Conservation (phyloP, 2,888 invertebrate species). For the Zygothrica quintamaculata region DNA sequence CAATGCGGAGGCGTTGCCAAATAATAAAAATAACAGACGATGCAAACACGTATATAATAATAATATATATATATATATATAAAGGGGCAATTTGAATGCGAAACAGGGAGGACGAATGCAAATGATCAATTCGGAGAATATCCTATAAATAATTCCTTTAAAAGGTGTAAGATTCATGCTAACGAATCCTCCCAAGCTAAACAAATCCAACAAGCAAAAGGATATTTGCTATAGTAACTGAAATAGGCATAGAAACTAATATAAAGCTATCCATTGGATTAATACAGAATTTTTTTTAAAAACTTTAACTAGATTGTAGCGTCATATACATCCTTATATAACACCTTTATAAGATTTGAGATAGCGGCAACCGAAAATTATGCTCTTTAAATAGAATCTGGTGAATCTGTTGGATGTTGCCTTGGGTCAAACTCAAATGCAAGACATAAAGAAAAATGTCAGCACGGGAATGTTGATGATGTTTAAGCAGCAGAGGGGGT, state of each 20-base stretch:
- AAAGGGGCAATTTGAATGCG: slow-evolving; percentile 73
- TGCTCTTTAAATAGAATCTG: slow-evolving; percentile 77
- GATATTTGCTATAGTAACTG: not conserved
- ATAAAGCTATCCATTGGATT: too few relatives aligned
- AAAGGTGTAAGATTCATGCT: slow-evolving; percentile 7
- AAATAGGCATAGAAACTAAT: not conserved
- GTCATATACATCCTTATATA: too few relatives aligned
- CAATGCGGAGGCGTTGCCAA: slow-evolving; percentile 48
- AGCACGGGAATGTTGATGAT: slow-evolving; percentile 46
- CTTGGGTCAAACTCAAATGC: slow-evolving; percentile 61
- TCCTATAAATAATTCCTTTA: slow-evolving; percentile 32
- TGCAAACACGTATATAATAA: slow-evolving; percentile 33
- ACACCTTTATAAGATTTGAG: too few relatives aligned
- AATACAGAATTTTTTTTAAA: too few relatives aligned
- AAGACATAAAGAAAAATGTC: slow-evolving; percentile 73
- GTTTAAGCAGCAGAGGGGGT: not conserved
- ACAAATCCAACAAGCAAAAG: not conserved
- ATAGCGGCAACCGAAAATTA: slow-evolving; percentile 65
- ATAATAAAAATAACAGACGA: slow-evolving; percentile 61
- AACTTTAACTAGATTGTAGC: slow-evolving; percentile 13
- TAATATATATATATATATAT: slow-evolving; percentile 41
- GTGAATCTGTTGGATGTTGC: slow-evolving; percentile 33
- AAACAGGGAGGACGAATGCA: slow-evolving; percentile 36
- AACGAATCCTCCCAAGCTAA: not conserved
- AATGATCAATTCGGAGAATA: slow-evolving; percentile 28